Evolutionary conservation across 2,113 vertebrate species (phyloP).

Genomic region (Dermatemys mawii): DNA sequence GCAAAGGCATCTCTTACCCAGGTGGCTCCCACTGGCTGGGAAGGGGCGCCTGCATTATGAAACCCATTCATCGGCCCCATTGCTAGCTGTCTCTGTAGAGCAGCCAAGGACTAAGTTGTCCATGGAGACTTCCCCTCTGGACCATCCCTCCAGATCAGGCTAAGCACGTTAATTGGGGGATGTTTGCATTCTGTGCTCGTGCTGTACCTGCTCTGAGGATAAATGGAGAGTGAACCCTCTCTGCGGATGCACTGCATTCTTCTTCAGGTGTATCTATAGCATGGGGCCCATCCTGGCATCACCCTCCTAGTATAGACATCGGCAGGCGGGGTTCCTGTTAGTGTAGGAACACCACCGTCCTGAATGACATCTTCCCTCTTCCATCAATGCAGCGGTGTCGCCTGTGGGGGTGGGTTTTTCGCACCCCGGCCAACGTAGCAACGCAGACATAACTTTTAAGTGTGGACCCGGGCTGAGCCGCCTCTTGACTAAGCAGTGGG

Average conservation of each 20-base stretch:
- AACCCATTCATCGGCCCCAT: not conserved
- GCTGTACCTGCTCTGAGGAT: not conserved
- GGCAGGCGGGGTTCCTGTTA: too few species aligned
- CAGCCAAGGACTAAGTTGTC: not conserved
- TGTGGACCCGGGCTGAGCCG: not conserved
- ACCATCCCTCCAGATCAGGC: not conserved
- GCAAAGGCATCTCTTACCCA: not conserved
- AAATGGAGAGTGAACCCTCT: not conserved
- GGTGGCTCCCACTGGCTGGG: not conserved
- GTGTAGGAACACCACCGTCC: too few species aligned
- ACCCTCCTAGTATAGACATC: too few species aligned
- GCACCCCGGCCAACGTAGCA: not conserved
- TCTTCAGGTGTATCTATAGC: not conserved
- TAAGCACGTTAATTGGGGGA: too few species aligned
- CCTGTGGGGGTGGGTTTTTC: too few species aligned
- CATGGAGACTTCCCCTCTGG: not conserved
- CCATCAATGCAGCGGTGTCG: too few species aligned
- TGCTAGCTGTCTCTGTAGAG: not conserved
- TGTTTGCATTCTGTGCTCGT: not conserved
- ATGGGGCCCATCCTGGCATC: too few species aligned
- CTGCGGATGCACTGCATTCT: not conserved
- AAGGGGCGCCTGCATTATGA: not conserved
- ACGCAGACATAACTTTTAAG: not conserved
- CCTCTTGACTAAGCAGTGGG: not conserved
- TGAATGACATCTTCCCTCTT: too few species aligned